phyloP scores from a whole-genome alignment of 2,888 invertebrate species.

The Pristionchus mayeri region DNA sequence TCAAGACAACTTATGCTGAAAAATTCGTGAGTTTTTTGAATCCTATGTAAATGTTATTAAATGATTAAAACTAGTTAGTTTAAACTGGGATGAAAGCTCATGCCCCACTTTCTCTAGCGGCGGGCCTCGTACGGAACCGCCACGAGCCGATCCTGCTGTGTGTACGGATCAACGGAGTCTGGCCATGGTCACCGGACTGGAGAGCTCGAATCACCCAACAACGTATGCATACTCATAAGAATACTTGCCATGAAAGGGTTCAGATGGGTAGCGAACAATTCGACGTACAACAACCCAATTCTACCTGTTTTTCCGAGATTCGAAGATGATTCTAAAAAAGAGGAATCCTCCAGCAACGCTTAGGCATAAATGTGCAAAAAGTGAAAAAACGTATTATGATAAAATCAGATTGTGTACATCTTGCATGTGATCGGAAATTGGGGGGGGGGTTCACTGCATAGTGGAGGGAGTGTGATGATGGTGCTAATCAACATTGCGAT shows the following conservation, averaged over 20 bases:
- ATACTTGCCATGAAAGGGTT: not conserved
- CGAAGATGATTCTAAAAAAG: conserved; percentile 49
- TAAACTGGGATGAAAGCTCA: not conserved
- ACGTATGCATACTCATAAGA: not conserved
- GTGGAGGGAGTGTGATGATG: not conserved
- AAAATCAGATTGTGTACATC: not conserved
- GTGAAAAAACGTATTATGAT: conserved; percentile 10
- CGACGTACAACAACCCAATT: conserved; percentile 53
- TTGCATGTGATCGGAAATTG: not conserved
- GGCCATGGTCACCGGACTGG: conserved; percentile 1
- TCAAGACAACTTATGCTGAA: conserved; percentile 55
- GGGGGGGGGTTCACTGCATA: too few relatives aligned
- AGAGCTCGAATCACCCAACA: not conserved
- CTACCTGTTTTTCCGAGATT: conserved; percentile 55
- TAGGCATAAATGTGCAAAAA: conserved; percentile 18
- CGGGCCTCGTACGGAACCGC: not conserved
- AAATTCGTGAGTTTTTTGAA: conserved; percentile 47
- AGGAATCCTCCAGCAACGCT: conserved; percentile 25
- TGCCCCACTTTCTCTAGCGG: not conserved
- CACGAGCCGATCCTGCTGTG: not conserved
- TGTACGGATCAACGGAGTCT: conserved; percentile 49
- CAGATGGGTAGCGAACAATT: conserved; percentile 52
- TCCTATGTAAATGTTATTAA: not conserved
- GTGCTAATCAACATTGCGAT: not conserved
- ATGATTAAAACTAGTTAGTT: too few relatives aligned